phyloP scores from a whole-genome alignment of 2,888 invertebrate genomes.

The Entomobrya multifasciata region DNA sequence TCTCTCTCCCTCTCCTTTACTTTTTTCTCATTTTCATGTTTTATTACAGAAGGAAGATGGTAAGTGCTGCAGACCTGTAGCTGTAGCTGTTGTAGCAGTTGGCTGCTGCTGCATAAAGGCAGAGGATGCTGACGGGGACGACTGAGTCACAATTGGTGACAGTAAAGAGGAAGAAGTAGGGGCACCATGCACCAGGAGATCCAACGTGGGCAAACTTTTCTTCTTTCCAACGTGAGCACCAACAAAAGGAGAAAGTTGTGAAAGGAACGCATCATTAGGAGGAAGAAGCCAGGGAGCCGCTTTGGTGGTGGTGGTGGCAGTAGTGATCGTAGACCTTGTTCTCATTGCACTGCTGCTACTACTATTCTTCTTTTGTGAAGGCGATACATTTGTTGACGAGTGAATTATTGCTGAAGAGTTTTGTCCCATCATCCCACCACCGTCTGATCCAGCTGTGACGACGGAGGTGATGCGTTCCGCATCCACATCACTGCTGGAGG shows the following conservation, averaged over 20 bases:
- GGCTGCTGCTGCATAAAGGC: slow-evolving; percentile 29
- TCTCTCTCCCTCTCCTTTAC: neutral
- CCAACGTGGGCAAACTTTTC: slow-evolving; percentile 73
- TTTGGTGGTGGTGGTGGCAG: slow-evolving; percentile 16
- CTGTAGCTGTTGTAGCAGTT: slow-evolving; percentile 29
- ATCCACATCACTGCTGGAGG: slow-evolving; percentile 68
- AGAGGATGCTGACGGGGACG: slow-evolving; percentile 46
- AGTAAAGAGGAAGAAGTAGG: slow-evolving; percentile 57
- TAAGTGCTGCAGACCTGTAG: slow-evolving; percentile 60
- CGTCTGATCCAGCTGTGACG: slow-evolving; percentile 48
- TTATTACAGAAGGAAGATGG: slow-evolving; percentile 32
- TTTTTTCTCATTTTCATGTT: slow-evolving; percentile 2
- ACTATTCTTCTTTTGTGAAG: slow-evolving; percentile 34
- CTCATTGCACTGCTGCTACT: slow-evolving; percentile 30
- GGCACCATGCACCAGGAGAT: slow-evolving; percentile 70
- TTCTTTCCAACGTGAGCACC: slow-evolving; percentile 58
- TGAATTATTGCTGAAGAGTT: slow-evolving; percentile 59
- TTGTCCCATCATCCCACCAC: slow-evolving; percentile 13
- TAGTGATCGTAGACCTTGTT: slow-evolving; percentile 14
- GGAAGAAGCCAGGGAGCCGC: slow-evolving; percentile 78
- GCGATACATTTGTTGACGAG: slow-evolving; percentile 49
- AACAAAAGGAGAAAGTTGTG: slow-evolving; percentile 77
- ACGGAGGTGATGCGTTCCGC: slow-evolving; percentile 48
- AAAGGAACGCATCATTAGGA: slow-evolving; percentile 76
- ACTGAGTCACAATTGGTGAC: slow-evolving; percentile 56